Conservation (phyloP, 2,113 vertebrate species). For the Pollachius pollachius region DNA sequence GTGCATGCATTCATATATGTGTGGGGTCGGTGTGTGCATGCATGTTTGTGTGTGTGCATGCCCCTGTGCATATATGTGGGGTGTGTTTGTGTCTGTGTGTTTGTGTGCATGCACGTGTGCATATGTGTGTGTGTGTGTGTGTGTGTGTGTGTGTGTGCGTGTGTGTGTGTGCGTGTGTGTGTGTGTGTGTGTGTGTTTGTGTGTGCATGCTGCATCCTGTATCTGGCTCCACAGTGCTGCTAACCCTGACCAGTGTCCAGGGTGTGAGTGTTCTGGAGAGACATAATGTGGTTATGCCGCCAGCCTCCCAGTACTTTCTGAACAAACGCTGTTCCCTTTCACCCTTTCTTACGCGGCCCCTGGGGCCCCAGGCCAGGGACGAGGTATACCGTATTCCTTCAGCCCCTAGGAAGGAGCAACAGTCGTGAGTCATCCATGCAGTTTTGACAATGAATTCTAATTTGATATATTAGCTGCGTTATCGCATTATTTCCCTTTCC, state of each 20-base stretch:
- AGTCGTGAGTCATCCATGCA: too few species aligned
- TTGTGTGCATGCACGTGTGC: neutral
- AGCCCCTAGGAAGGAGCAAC: too few species aligned
- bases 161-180: neutral
- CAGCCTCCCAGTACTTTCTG: too few species aligned
- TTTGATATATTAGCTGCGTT: too few species aligned
- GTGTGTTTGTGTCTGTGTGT: neutral
- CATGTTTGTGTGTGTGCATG: neutral
- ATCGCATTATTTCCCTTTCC: too few species aligned
- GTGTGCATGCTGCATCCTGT: neutral
- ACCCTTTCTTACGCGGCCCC: too few species aligned
- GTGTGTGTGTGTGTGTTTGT: neutral
- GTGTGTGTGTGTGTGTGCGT: neutral
- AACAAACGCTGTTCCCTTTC: too few species aligned
- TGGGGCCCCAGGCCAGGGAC: too few species aligned
- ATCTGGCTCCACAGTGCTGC: neutral
- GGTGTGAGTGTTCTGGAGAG: too few species aligned
- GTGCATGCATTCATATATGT: neutral
- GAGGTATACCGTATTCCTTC: too few species aligned
- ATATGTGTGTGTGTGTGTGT: neutral
- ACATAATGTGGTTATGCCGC: too few species aligned
- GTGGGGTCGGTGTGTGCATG: neutral
- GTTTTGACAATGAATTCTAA: too few species aligned
- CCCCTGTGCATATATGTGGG: neutral
- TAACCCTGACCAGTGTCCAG: neutral